These are phyloP conservation scores for Drosophila parabipectinata DNA, from an alignment of 1,140 invertebrate species.

Conservation along the genomic window DNA sequence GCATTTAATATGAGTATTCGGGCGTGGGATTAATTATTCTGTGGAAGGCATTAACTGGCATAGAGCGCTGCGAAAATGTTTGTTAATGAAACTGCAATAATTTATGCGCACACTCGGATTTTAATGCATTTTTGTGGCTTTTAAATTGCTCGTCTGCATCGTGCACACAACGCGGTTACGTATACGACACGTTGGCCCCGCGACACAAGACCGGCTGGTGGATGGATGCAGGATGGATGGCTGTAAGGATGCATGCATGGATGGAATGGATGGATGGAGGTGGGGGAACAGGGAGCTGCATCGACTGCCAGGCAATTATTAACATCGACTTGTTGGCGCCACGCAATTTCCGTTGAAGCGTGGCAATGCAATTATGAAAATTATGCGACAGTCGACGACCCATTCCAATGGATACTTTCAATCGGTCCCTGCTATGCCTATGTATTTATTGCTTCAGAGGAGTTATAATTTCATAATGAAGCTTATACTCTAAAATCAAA, in stretches of 20 bases:
- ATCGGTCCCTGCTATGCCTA: background rate
- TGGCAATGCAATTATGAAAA: slow-evolving; percentile 74
- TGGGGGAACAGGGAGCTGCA: background rate
- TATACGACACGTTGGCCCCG: slow-evolving; percentile 41
- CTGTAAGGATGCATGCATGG: background rate
- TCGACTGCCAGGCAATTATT: slow-evolving; percentile 57
- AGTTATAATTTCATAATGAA: background rate
- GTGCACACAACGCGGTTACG: slow-evolving; percentile 38
- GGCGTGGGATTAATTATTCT: slow-evolving; percentile 56
- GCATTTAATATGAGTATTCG: slow-evolving; percentile 36
- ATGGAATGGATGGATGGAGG: background rate
- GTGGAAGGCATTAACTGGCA: slow-evolving; percentile 21
- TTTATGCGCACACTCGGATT: slow-evolving; percentile 62
- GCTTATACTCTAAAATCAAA: background rate
- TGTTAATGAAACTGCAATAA: slow-evolving; percentile 70
- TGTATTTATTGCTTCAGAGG: background rate
- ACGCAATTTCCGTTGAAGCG: slow-evolving; percentile 63
- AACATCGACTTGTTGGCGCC: slow-evolving; percentile 69
- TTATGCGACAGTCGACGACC: slow-evolving; percentile 45
- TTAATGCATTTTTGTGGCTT: slow-evolving; percentile 71
- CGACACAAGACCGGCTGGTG: background rate
- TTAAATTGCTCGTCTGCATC: slow-evolving; percentile 38
- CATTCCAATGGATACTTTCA: background rate
- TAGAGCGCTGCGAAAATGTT: slow-evolving; percentile 44
- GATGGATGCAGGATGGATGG: background rate